These are phyloP conservation scores for Cinclus mexicanus DNA, from an alignment of 2,113 vertebrate species.

Conservation along the genomic window DNA sequence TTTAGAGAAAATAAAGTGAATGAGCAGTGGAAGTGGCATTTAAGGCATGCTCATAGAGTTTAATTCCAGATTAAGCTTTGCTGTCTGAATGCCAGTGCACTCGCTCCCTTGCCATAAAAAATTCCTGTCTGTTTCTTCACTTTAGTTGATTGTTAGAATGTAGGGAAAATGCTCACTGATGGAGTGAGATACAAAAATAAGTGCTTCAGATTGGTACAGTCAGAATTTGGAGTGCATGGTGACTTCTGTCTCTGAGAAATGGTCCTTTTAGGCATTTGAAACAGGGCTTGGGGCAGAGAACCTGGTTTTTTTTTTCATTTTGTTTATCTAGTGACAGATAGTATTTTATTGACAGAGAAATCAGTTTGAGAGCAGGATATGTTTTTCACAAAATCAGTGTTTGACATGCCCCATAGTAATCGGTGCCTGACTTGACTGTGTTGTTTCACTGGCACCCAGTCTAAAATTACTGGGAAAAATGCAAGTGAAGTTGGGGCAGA, in stretches of 20 bases:
- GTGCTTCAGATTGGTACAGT: slow-evolving; percentile 9
- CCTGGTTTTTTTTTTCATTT: background rate
- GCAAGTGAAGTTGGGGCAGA: background rate
- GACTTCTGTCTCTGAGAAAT: background rate
- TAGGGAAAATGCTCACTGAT: slow-evolving; percentile 10
- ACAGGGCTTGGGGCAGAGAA: background rate
- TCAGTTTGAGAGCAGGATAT: background rate
- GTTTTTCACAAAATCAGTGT: background rate
- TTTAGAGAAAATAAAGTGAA: background rate
- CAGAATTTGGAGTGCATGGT: background rate
- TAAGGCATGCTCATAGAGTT: background rate
- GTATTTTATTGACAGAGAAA: background rate
- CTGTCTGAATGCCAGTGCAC: slow-evolving; percentile 19
- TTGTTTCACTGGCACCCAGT: background rate
- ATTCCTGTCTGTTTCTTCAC: background rate
- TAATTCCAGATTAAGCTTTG: slow-evolving; percentile 59
- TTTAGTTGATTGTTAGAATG: slow-evolving; percentile 32
- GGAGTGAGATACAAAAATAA: background rate
- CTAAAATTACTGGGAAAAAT: background rate
- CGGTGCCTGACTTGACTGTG: fast-evolving
- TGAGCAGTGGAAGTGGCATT: background rate
- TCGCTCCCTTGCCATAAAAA: slow-evolving; percentile 11
- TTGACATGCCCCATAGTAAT: background rate
- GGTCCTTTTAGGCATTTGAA: background rate
- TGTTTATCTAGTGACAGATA: background rate